phyloP scores from a whole-genome alignment of 2,113 vertebrate genomes.

The Fregata magnificens region DNA sequence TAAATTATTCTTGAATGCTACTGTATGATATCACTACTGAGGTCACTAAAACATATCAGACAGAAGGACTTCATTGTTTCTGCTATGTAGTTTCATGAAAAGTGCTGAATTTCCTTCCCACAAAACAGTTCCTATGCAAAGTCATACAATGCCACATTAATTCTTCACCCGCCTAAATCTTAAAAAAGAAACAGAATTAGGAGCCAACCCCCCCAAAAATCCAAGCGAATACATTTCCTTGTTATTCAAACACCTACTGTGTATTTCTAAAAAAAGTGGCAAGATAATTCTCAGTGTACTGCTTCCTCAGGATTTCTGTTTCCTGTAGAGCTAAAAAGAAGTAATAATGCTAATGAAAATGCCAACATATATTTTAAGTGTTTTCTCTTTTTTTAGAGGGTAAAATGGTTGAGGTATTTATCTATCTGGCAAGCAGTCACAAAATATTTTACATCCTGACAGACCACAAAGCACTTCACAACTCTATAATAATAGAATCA shows the following conservation, averaged over 20 bases:
- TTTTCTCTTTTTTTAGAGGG: not conserved
- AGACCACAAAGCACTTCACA: conserved; percentile 6
- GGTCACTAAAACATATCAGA: not conserved
- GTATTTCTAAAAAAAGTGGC: not conserved
- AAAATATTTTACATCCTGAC: not conserved
- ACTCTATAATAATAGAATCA: conserved; percentile 14
- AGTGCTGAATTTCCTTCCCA: not conserved
- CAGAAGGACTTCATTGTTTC: not conserved
- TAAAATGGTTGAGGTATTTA: not conserved
- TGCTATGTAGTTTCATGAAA: not conserved
- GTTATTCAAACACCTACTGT: not conserved
- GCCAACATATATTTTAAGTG: not conserved
- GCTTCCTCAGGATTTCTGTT: not conserved
- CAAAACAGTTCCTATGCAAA: not conserved
- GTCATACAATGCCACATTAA: not conserved
- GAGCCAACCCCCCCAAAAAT: accelerated
- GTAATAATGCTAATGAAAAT: not conserved
- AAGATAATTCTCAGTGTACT: not conserved
- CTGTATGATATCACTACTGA: not conserved
- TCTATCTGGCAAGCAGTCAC: not conserved
- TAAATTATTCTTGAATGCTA: not conserved
- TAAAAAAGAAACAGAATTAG: not conserved
- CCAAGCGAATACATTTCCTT: not conserved
- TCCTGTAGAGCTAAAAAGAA: not conserved
- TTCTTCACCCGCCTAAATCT: not conserved